Conservation (phyloP, 2,888 invertebrate species). For the Amphipoea lucens region DNA sequence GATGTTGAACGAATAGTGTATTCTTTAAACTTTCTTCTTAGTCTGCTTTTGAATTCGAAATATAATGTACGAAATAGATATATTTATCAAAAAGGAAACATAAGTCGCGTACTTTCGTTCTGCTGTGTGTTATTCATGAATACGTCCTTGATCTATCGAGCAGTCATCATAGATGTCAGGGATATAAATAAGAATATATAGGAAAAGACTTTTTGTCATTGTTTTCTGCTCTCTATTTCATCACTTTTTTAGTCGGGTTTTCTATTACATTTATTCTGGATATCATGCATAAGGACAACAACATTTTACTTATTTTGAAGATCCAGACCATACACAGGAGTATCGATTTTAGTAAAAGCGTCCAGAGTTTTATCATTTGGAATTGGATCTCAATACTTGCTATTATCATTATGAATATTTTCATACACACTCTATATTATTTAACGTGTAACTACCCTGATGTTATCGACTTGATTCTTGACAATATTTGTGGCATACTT, state of each 20-base stretch:
- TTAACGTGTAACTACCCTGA: not conserved
- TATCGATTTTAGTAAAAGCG: conserved; percentile 12
- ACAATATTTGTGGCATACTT: not conserved
- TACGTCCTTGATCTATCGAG: not conserved
- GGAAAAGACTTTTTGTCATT: conserved; percentile 1
- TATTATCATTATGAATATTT: not conserved
- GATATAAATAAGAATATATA: conserved; percentile 2
- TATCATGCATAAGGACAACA: conserved; percentile 16
- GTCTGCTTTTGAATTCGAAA: not conserved
- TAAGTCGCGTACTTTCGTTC: conserved; percentile 4
- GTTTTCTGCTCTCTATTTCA: not conserved
- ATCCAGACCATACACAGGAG: conserved; percentile 24
- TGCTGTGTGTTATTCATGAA: conserved; percentile 10
- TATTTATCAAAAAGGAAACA: conserved; percentile 29
- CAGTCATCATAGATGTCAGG: not conserved
- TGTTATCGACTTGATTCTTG: not conserved
- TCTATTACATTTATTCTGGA: conserved; percentile 15
- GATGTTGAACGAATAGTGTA: not conserved
- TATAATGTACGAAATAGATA: not conserved
- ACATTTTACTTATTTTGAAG: conserved; percentile 26
- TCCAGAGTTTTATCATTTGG: conserved; percentile 2
- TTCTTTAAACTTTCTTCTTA: not conserved
- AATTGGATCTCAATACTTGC: conserved; percentile 34
- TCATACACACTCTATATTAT: not conserved
- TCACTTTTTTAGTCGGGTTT: not conserved